phyloP scores from a whole-genome alignment of 2,888 invertebrate genomes.

The Galerucella pusilla region DNA sequence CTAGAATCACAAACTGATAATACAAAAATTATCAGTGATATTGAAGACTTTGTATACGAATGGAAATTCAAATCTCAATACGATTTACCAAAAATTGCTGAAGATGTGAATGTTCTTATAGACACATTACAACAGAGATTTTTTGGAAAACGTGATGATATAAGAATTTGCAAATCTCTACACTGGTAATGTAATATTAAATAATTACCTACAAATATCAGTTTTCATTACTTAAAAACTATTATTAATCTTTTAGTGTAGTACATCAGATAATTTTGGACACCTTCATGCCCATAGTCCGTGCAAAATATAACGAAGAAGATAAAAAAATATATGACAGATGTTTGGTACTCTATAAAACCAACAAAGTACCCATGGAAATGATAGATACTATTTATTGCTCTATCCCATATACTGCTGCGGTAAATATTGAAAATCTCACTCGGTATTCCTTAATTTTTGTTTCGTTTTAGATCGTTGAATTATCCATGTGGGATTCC shows the following conservation, averaged over 20 bases:
- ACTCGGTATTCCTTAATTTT: conserved; percentile 22
- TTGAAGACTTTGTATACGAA: conserved; percentile 32
- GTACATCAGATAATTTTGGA: conserved; percentile 59
- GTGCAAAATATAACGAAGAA: conserved; percentile 54
- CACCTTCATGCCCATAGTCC: conserved; percentile 58
- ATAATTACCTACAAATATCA: too few relatives aligned
- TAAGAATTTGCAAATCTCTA: conserved; percentile 31
- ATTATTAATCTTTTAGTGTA: conserved; percentile 45
- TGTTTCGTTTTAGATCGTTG: conserved; percentile 60
- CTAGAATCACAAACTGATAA: conserved; percentile 27
- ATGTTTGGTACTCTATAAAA: conserved; percentile 27
- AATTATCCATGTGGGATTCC: conserved; percentile 64
- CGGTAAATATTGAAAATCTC: conserved; percentile 54
- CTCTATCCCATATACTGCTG: conserved; percentile 63
- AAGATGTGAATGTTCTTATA: conserved; percentile 39
- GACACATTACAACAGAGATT: conserved; percentile 25
- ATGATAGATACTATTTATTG: conserved; percentile 53
- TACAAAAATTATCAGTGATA: conserved; percentile 37
- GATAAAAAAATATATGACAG: conserved; percentile 60
- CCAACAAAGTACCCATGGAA: conserved; percentile 1
- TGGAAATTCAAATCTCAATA: conserved; percentile 42
- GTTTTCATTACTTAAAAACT: too few relatives aligned
- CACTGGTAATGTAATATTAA: conserved; percentile 38
- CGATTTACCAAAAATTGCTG: conserved; percentile 34
- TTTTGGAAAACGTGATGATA: conserved; percentile 24